Base-by-base conservation (phyloP, 2,888 invertebrate genomes). In the Gymnocheta viridis region DNA sequence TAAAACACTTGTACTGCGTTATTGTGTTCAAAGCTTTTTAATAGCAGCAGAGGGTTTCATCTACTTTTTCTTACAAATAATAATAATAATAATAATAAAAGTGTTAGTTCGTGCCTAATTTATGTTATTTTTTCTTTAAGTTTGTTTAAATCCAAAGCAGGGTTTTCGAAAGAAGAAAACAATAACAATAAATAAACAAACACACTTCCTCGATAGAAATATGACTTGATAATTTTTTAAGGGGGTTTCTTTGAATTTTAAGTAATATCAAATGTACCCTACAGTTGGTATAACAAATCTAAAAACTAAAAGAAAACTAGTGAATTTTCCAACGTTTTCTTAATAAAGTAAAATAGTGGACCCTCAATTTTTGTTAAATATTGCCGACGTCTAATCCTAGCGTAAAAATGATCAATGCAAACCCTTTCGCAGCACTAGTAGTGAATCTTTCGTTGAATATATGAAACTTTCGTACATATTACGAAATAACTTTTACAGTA, bases 61-160 rank as follows among this genome's bases (percentile, higher is more conserved):
- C 14, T 47, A 27, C 38, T 51, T 44, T 29, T 56, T 47, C 4
- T 44, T 32, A 24, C 19, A 44, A 70, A 79, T 10, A 62, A 62
- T 32, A 60, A 77, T 24, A 66, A 67, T 35, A 70, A 79, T 10
- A 62, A 62, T 32, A 60, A 77, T 24, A 66, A 67, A 79, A 80
- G 70, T 83, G 76, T 69, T 76, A 58, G 41, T 76, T 83, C 82
- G 79, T 83, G 79, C 79, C 66, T 79, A 74, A 74, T 83, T 79
- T 83, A 70, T 76, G 44, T 44, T 38, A 67, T 51, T 47, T 56
- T 56, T 69, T 60, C 19, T 64, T 73, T 41, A 14, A 64, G 12
- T 58, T 70, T 54, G 10, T 24, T 51, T 32, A 32, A 78, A 41
- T 29, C 4, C 19, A 49, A 24, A 44, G 41, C 32, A 56, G 27